Percentiles rank a stretch among this genome's conserved stretches.
These are phyloP conservation scores for Drosophila rufa DNA, from an alignment of 1,140 invertebrate genomes.

Conservation along the genomic window DNA sequence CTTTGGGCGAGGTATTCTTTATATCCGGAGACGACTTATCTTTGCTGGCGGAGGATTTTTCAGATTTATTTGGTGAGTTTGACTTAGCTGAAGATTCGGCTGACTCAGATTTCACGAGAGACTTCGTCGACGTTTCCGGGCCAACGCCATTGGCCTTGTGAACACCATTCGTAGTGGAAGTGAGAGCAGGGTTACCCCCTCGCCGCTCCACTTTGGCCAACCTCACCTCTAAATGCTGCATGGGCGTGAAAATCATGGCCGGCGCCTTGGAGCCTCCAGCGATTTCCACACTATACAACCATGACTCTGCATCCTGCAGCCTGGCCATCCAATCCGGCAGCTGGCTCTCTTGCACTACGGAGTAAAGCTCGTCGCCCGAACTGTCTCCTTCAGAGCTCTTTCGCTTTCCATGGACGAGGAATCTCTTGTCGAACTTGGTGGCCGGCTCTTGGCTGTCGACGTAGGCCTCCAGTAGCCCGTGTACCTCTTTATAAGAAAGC, in stretches of 20 bases:
- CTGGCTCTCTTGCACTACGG: conserved; percentile 70
- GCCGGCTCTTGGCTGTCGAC: conserved; percentile 52
- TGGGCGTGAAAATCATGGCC: conserved; percentile 68
- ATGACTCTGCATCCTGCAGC: conserved; percentile 63
- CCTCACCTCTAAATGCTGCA: conserved; percentile 61
- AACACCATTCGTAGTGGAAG: conserved; percentile 33
- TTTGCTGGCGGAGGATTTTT: conserved; percentile 23
- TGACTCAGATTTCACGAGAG: conserved; percentile 13
- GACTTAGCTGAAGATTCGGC: conserved; percentile 28
- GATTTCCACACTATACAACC: conserved; percentile 75
- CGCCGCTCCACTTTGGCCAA: conserved; percentile 47
- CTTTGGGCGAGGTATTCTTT: conserved; percentile 55
- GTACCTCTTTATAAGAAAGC: conserved; percentile 71
- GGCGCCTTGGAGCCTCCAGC: conserved; percentile 71
- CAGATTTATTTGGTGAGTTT: conserved; percentile 15
- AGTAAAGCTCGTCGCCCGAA: conserved; percentile 55
- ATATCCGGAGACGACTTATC: conserved; percentile 12
- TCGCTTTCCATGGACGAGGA: conserved; percentile 63
- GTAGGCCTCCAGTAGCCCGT: conserved; percentile 57
- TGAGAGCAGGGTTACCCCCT: neutral
- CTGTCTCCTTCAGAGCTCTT: conserved; percentile 4
- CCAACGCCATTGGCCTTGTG: conserved; percentile 25
- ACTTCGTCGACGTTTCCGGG: conserved; percentile 11
- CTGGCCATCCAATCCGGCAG: conserved; percentile 70
- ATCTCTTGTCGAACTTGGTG: conserved; percentile 66